Evolutionary conservation across 2,113 vertebrate genomes (phyloP).

Genomic region (Pogonocichla stellata): DNA sequence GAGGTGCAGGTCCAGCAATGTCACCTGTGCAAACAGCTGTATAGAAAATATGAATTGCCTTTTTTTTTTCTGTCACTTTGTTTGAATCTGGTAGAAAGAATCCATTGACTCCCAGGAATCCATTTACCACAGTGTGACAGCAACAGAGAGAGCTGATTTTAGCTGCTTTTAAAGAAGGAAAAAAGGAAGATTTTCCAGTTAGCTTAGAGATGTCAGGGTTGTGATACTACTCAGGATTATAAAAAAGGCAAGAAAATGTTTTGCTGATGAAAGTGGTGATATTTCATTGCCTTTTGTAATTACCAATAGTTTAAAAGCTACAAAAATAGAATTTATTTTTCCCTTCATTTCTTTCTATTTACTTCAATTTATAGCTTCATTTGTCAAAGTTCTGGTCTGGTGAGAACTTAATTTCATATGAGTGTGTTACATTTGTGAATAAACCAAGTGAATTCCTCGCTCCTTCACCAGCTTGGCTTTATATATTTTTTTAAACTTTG

Average conservation of each 20-base stretch:
- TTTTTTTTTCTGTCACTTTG: background rate
- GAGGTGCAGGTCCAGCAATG: background rate
- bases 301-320: background rate
- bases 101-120: background rate
- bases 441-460: background rate
- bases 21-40: background rate
- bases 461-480: background rate
- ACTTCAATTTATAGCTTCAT: slow-evolving; percentile 1
- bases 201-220: background rate
- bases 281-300: slow-evolving; percentile 28
- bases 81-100: background rate
- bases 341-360: slow-evolving; percentile 3
- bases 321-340: background rate
- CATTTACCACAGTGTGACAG: background rate
- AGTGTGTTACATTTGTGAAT: background rate
- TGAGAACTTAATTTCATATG: background rate
- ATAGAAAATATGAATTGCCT: background rate
- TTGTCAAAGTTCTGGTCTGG: slow-evolving; percentile 23
- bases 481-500: background rate
- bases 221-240: background rate
- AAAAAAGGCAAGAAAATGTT: background rate
- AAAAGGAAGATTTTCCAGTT: background rate
- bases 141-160: background rate
- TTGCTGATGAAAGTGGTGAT: slow-evolving; percentile 12
- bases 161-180: slow-evolving; percentile 2